Evolutionary conservation across 2,888 invertebrate genomes (phyloP).

Genomic region (Dicranocentrus wangi): DNA sequence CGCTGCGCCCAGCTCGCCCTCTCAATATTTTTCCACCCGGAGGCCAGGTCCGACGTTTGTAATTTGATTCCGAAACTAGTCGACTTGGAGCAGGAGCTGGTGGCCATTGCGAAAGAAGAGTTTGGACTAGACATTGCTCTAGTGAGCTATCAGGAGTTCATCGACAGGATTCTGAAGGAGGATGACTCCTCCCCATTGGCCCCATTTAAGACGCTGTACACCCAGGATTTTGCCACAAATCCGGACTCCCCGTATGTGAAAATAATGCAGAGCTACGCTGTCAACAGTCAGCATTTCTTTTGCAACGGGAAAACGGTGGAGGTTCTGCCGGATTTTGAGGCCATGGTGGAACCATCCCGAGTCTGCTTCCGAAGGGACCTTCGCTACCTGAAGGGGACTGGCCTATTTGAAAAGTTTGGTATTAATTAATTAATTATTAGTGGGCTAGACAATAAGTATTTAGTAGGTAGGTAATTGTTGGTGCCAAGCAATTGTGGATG

Average conservation of each 20-base stretch:
- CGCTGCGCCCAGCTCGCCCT: no score
- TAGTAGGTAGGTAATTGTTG: no score
- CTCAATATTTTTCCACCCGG: no score
- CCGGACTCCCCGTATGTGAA: no score
- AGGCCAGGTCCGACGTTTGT: no score
- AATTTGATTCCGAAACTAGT: constrained; percentile 2
- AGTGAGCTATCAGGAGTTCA: no score
- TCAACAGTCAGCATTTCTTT: background rate
- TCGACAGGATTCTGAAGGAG: no score
- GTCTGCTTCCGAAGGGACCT: background rate
- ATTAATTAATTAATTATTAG: no score
- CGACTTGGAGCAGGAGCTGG: background rate
- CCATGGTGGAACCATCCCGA: background rate
- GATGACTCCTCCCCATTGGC: background rate
- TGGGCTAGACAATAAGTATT: no score
- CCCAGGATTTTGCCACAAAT: no score
- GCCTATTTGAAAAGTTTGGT: background rate
- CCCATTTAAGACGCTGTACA: background rate
- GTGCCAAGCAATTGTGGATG: no score
- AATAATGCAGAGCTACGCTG: no score
- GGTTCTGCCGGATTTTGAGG: background rate
- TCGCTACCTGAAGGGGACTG: background rate
- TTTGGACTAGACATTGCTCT: background rate
- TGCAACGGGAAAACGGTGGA: background rate
- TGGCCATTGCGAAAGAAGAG: background rate